phyloP scores from a whole-genome alignment of 2,888 invertebrate genomes.

The Epinotia demarniana region DNA sequence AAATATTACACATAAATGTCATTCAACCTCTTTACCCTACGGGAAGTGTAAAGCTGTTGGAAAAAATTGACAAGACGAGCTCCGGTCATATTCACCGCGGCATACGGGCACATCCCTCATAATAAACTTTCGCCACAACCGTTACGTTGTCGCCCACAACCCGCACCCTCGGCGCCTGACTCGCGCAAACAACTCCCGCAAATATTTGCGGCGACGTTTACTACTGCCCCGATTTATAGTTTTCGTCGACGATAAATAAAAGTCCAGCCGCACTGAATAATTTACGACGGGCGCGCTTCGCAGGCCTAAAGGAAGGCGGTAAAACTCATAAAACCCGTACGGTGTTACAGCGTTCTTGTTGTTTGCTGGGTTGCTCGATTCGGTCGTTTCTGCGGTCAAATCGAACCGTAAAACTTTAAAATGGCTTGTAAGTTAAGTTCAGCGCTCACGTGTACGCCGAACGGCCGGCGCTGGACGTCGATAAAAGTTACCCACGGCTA shows the following conservation, averaged over 20 bases:
- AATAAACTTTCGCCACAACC: background rate
- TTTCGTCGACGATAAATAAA: constrained; percentile 33
- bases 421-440: background rate
- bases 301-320: constrained; percentile 8
- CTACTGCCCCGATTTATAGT: constrained; percentile 25
- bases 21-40: no score
- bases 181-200: constrained; percentile 20
- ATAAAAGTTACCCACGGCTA: no score
- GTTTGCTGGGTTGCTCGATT: background rate
- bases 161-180: background rate
- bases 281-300: constrained; percentile 5
- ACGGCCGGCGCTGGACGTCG: background rate
- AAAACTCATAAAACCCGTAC: background rate
- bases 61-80: background rate
- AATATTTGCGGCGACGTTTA: constrained; percentile 30
- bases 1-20: no score
- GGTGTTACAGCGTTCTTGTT: background rate
- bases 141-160: background rate
- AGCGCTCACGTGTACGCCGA: background rate
- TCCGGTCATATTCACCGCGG: background rate
- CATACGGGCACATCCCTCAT: constrained; percentile 4
- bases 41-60: background rate
- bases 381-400: background rate
- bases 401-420: constrained; percentile 10
- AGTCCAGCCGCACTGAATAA: constrained; percentile 26